Evolutionary conservation across 2,797 vertebrate genomes (phyloP).

Genomic region (Platyrinchus mystaceus): DNA sequence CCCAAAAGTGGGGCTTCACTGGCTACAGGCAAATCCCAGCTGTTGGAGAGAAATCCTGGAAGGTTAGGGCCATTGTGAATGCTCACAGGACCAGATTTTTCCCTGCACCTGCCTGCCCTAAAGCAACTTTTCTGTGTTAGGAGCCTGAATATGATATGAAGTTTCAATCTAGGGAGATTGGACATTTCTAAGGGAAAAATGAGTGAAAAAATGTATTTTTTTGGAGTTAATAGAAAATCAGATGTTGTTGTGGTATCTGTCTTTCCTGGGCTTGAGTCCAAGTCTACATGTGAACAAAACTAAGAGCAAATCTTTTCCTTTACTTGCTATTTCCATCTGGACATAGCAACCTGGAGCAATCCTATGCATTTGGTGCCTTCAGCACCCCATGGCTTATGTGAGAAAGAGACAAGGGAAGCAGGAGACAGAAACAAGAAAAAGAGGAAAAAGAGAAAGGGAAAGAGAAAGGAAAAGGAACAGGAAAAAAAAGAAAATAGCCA

Average conservation of each 20-base stretch:
- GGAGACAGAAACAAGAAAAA: background rate
- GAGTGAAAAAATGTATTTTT: background rate
- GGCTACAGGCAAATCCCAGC: background rate
- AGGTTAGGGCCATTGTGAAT: background rate
- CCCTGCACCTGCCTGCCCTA: background rate
- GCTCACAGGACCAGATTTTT: background rate
- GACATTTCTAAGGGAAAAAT: background rate
- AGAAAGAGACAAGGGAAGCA: background rate
- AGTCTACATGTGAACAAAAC: background rate
- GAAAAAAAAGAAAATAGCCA: background rate
- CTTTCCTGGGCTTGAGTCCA: background rate
- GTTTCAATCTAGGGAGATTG: background rate
- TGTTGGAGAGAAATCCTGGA: background rate
- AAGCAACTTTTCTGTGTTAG: background rate
- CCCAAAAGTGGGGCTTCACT: background rate
- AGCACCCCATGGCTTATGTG: background rate
- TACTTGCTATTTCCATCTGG: background rate
- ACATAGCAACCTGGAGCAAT: background rate
- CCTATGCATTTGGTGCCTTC: background rate
- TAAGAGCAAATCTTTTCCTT: background rate
- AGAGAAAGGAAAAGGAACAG: background rate
- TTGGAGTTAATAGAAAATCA: background rate
- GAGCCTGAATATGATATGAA: background rate
- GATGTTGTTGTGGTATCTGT: background rate
- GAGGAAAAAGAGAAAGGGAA: background rate